Percentiles rank a stretch among this genome's conserved stretches.
phyloP scores from a whole-genome alignment of 2,888 invertebrate species.

The Callosobruchus maculatus region DNA sequence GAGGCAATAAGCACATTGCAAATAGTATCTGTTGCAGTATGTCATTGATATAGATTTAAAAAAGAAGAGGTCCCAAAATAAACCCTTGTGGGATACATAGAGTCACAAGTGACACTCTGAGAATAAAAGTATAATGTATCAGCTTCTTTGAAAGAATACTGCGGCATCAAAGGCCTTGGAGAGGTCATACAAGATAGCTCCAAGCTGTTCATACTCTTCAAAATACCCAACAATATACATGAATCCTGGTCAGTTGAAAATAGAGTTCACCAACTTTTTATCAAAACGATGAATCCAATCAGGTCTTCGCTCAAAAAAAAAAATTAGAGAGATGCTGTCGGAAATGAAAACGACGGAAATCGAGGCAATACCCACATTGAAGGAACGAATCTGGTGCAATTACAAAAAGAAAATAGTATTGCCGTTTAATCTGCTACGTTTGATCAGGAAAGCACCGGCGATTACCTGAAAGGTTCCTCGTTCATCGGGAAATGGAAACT shows the following conservation, averaged over 20 bases:
- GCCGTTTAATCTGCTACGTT: conserved; percentile 41
- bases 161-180: too few relatives aligned
- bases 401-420: conserved; percentile 39
- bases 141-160: too few relatives aligned
- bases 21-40: conserved; percentile 31
- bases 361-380: neutral
- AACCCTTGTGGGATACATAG: too few relatives aligned
- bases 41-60: too few relatives aligned
- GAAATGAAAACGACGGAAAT: neutral
- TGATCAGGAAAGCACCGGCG: conserved; percentile 38
- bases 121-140: too few relatives aligned
- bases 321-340: neutral
- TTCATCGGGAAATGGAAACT: conserved; percentile 43
- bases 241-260: too few relatives aligned
- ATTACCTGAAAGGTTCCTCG: conserved; percentile 46
- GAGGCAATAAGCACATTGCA: neutral
- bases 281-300: neutral
- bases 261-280: too few relatives aligned
- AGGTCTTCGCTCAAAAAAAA: neutral
- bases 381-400: conserved; percentile 26
- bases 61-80: too few relatives aligned
- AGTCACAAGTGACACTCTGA: too few relatives aligned
- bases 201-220: too few relatives aligned
- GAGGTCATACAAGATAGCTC: too few relatives aligned
- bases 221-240: too few relatives aligned